Percentiles rank a stretch among this genome's conserved stretches.
Conservation (phyloP, 2,888 invertebrate species). For the Phrixothrix hirtus region DNA sequence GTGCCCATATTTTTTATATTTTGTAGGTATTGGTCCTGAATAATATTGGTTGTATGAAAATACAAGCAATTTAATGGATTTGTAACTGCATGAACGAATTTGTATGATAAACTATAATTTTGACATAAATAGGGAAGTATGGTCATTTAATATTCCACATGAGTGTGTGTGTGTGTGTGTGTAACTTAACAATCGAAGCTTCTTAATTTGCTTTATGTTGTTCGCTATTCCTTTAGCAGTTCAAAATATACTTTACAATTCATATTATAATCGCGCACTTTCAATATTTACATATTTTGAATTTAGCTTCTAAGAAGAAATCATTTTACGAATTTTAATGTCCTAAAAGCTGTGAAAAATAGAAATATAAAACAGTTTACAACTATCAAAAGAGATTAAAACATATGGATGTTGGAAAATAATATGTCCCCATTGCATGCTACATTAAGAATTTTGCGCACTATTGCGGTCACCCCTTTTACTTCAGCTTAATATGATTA, state of each 20-base stretch:
- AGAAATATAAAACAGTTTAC: too few relatives aligned
- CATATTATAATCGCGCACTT: too few relatives aligned
- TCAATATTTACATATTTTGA: too few relatives aligned
- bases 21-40: conserved; percentile 9
- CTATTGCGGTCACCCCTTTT: conserved; percentile 35
- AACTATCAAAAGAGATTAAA: not conserved
- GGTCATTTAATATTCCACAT: conserved; percentile 16
- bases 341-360: too few relatives aligned
- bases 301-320: too few relatives aligned
- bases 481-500: conserved; percentile 44
- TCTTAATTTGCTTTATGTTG: too few relatives aligned
- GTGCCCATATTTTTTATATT: conserved; percentile 20
- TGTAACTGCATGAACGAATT: conserved; percentile 20
- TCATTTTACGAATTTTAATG: too few relatives aligned
- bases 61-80: conserved; percentile 13
- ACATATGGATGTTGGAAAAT: not conserved
- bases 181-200: too few relatives aligned
- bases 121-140: conserved; percentile 28
- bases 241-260: too few relatives aligned
- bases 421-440: not conserved
- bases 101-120: conserved; percentile 15
- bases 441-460: conserved; percentile 22
- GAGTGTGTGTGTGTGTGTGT: not conserved
- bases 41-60: conserved; percentile 10
- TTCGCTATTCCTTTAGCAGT: too few relatives aligned